These are phyloP conservation scores for Nephrocerus scutellatus DNA, from an alignment of 2,888 invertebrate genomes.

Conservation along the genomic window DNA sequence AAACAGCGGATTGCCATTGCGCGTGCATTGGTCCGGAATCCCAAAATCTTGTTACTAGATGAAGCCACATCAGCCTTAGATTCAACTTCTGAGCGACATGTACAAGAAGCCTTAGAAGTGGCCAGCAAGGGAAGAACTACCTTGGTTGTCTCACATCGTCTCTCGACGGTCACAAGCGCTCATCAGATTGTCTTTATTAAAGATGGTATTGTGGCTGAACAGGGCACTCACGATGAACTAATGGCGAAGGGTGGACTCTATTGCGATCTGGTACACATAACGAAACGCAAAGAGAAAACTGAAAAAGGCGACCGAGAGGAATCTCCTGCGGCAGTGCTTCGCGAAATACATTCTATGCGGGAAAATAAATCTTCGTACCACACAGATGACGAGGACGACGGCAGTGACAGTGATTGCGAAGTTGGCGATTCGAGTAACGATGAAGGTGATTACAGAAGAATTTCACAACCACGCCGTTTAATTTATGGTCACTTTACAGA, in stretches of 20 bases:
- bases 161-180: slow-evolving; percentile 65
- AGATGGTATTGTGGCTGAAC: slow-evolving; percentile 63
- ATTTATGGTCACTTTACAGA: too few relatives aligned
- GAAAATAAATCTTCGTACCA: slow-evolving; percentile 12
- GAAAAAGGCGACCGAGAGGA: slow-evolving; percentile 22
- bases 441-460: slow-evolving; percentile 25
- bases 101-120: slow-evolving; percentile 71
- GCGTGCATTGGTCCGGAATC: slow-evolving; percentile 67
- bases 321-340: slow-evolving; percentile 8
- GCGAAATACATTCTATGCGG: slow-evolving; percentile 10
- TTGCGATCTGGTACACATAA: slow-evolving; percentile 59
- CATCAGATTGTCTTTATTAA: slow-evolving; percentile 64
- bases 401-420: slow-evolving; percentile 12
- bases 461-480: slow-evolving; percentile 22
- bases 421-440: slow-evolving; percentile 14
- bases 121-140: slow-evolving; percentile 69
- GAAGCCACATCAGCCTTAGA: slow-evolving; percentile 83
- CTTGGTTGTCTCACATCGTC: slow-evolving; percentile 66
- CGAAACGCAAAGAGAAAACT: slow-evolving; percentile 45
- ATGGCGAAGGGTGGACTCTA: slow-evolving; percentile 59
- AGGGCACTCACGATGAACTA: slow-evolving; percentile 67
- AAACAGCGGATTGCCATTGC: slow-evolving; percentile 82
- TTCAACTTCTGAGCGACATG: slow-evolving; percentile 70
- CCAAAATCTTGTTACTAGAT: slow-evolving; percentile 66
- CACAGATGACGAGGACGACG: slow-evolving; percentile 20